Evolutionary conservation across 2,888 invertebrate genomes (phyloP), one percentile per base, ranked within the genome.

Genomic region (Agrypnus murinus): DNA sequence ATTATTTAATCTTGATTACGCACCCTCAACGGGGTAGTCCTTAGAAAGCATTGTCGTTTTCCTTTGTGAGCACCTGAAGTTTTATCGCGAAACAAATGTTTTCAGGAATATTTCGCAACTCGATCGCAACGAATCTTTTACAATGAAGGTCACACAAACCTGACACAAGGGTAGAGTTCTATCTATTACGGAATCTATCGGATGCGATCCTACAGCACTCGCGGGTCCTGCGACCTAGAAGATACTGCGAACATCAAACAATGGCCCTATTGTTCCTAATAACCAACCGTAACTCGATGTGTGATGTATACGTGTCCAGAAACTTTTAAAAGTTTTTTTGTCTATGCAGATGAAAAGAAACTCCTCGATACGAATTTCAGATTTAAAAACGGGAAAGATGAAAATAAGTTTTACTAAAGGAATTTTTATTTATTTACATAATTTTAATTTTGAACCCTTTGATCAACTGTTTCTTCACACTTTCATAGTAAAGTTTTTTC

Each of bases 161-260:
- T 48, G 62, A 63, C 62, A 50, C 14, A 48, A 63, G 34, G 48
- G 62, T 63, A 60, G 62, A 36, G 19, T 38, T 46, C 50, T 63
- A 63, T 63, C 62, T 48, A 25, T 5, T 25, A 14, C 19, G 15
- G 34, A 60, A 63, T 63, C 62, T 63, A 63, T 63, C 50, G 62
- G 25, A 50, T 63, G 32, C 40, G 31, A 60, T 32, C 48, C 50
- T 63, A 50, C 34, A 63, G 60, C 45, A 43, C 60, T 60, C 45
- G 60, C 32, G 60, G 45, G 43, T 45, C 60, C 32, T 50, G 48
- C 38, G 50, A 63, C 62, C 34, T 50, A 48, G 17, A 17, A 63
- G 62, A 63, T 48, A 63, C 62, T 63, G 62, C 15, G 50, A 63
- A 63, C 62, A 46, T 50, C 62, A 63, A 63, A 63, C 62, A 63